These are phyloP conservation scores for Cossypha niveicapilla DNA, from an alignment of 2,797 vertebrate species.

Conservation along the genomic window DNA sequence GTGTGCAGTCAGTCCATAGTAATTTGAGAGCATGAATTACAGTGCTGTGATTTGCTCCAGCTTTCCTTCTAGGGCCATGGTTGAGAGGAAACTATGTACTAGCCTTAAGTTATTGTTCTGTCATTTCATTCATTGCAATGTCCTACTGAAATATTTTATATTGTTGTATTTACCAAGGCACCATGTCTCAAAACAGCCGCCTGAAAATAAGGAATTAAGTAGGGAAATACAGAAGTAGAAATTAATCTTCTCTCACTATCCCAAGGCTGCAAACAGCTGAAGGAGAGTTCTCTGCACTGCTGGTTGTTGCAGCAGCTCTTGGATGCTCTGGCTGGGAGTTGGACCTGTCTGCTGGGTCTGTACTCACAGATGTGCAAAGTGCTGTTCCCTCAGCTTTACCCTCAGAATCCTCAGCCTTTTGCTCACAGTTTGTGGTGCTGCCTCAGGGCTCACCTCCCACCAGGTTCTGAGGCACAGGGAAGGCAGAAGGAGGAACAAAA, in stretches of 20 bases:
- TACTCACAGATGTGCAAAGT: neutral
- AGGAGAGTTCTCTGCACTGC: neutral
- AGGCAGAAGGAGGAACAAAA: neutral
- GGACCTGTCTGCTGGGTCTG: rapidly evolving
- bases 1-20: neutral
- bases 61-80: neutral
- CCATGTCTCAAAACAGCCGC: neutral
- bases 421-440: neutral
- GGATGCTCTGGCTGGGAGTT: neutral
- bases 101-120: neutral
- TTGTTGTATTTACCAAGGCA: neutral
- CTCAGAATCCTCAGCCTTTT: neutral
- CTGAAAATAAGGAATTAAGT: neutral
- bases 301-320: neutral
- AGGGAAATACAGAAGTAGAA: neutral
- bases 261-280: neutral
- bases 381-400: neutral
- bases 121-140: neutral
- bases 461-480: neutral
- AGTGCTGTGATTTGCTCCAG: neutral
- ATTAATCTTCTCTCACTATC: neutral
- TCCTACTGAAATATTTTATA: neutral
- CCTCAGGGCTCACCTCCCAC: neutral
- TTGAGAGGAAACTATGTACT: neutral
- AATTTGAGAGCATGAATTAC: neutral